These are phyloP conservation scores for Scleropages formosus DNA, from an alignment of 2,797 vertebrate species.

Conservation along the genomic window DNA sequence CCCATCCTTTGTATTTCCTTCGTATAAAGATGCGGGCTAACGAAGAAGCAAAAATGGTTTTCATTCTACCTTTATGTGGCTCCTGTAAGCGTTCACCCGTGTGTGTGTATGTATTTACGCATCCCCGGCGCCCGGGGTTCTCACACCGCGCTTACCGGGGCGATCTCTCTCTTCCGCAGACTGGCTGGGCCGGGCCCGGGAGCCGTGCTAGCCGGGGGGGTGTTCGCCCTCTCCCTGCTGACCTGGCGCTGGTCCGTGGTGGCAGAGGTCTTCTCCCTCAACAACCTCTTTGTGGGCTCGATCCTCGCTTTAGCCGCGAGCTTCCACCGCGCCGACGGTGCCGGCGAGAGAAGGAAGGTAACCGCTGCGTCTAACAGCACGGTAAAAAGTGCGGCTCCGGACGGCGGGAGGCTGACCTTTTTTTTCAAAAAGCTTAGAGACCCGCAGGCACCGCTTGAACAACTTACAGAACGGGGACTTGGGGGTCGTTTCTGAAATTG, in stretches of 20 bases:
- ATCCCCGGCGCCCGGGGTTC: neutral
- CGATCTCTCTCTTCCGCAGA: conserved; percentile 75
- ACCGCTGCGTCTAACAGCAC: conserved; percentile 27
- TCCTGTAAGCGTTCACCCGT: too few species aligned
- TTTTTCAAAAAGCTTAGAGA: conserved; percentile 20
- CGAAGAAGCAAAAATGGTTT: too few species aligned
- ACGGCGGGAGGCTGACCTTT: neutral
- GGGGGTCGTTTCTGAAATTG: conserved; percentile 14
- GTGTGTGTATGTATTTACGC: neutral
- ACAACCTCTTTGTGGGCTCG: conserved; percentile 92
- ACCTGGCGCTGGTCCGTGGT: conserved; percentile 95
- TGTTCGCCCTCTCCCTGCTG: conserved; percentile 89
- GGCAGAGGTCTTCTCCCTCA: conserved; percentile 95
- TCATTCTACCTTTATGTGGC: too few species aligned
- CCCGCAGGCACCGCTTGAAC: conserved; percentile 4
- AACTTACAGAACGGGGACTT: neutral
- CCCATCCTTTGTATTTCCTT: too few species aligned
- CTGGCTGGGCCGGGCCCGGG: conserved; percentile 82
- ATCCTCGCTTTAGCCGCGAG: conserved; percentile 79
- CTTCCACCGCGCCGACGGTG: conserved; percentile 77
- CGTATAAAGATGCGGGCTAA: too few species aligned
- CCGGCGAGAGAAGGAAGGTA: conserved; percentile 85
- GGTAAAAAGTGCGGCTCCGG: neutral
- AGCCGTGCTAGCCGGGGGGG: conserved; percentile 86
- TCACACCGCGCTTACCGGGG: too few species aligned